phyloP scores from a whole-genome alignment of 1,140 invertebrate genomes.

The Neodiprion lecontei region DNA sequence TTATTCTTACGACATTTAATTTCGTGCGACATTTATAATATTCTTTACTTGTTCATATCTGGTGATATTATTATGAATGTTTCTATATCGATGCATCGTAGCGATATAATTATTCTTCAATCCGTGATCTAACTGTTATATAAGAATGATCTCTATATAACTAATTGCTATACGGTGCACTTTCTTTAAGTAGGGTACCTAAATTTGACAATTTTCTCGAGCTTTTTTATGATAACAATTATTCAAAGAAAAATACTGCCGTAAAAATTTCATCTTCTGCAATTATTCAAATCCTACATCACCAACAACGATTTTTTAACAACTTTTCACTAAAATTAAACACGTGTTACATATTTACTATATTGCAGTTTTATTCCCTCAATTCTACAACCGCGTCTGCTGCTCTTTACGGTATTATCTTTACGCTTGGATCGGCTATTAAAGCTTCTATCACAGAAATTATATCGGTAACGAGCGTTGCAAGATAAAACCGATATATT shows the following conservation, averaged over 20 bases:
- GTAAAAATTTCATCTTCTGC: not conserved
- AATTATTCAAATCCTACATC: not conserved
- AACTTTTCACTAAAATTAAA: not conserved
- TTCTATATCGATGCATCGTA: not conserved
- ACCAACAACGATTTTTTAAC: constrained; percentile 3
- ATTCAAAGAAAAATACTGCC: not conserved
- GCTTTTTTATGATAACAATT: not conserved
- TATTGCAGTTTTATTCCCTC: constrained; percentile 5
- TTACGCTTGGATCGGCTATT: not conserved
- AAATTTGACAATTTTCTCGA: not conserved
- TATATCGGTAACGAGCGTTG: not conserved
- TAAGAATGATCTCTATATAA: not conserved
- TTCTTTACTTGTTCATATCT: not conserved
- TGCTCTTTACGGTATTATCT: not conserved
- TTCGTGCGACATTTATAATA: not conserved
- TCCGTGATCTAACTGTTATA: not conserved
- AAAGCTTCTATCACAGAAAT: not conserved
- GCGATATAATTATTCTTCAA: not conserved
- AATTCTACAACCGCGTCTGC: not conserved
- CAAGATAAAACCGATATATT: not conserved
- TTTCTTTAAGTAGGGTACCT: not conserved
- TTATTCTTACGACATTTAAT: not conserved
- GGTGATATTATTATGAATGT: not conserved
- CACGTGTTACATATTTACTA: not conserved
- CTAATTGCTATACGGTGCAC: not conserved